These are phyloP conservation scores for Muntiacus muntjak DNA, from an alignment of 2,113 vertebrate genomes.

Conservation along the genomic window DNA sequence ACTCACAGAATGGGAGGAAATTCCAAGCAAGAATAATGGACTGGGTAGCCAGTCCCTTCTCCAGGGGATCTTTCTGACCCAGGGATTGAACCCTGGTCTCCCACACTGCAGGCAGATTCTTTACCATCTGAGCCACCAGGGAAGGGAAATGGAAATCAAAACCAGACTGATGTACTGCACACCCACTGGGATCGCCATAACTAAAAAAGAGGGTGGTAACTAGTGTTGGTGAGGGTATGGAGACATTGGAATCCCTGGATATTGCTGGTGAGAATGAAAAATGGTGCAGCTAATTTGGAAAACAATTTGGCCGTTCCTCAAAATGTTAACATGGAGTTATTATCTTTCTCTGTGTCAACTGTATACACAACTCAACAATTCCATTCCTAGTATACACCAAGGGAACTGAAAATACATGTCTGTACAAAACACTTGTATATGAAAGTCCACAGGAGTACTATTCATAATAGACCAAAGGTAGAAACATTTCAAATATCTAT, in stretches of 20 bases:
- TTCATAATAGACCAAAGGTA: not conserved
- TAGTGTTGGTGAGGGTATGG: not conserved
- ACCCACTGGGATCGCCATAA: too few relatives aligned
- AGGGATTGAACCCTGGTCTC: not conserved
- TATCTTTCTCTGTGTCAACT: not conserved
- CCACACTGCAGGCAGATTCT: not conserved
- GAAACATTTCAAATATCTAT: not conserved
- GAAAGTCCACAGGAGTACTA: not conserved
- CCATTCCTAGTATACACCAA: not conserved
- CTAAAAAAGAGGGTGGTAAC: not conserved
- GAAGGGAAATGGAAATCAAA: not conserved
- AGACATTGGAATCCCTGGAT: not conserved
- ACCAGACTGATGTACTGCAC: not conserved
- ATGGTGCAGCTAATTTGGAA: not conserved
- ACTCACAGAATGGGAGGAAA: not conserved
- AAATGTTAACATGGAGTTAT: not conserved
- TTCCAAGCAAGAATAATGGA: not conserved
- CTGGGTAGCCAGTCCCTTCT: not conserved
- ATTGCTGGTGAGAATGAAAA: not conserved
- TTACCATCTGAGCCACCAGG: not conserved
- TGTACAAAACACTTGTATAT: not conserved
- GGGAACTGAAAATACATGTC: not conserved
- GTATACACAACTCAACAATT: not conserved
- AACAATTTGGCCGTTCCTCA: not conserved
- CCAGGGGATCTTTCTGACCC: not conserved